A percentile compares a stretch with the other conserved stretches of the same genome.
These are phyloP conservation scores for Scaptomyza hsui DNA, from an alignment of 1,140 invertebrate genomes.

Conservation along the genomic window DNA sequence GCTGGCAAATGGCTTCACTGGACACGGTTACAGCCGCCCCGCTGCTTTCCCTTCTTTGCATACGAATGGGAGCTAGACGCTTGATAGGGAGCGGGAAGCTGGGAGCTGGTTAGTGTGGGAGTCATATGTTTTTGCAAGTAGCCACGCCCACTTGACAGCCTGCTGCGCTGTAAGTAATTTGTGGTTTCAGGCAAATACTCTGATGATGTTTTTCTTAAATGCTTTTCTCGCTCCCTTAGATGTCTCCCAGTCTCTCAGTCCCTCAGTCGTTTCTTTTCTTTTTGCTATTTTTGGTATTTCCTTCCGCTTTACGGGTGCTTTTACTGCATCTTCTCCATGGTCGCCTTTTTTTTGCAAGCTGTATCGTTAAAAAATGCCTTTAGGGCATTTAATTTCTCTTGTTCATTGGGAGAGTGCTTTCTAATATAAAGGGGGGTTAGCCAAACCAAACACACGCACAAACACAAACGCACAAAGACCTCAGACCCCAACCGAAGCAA, in stretches of 20 bases:
- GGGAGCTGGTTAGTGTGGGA: neutral
- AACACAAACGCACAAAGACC: conserved; percentile 2
- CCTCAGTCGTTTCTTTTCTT: neutral
- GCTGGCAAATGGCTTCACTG: conserved; percentile 46
- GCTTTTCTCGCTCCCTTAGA: conserved; percentile 62
- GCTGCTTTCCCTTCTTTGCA: conserved; percentile 61
- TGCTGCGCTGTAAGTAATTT: conserved; percentile 82
- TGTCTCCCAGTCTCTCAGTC: neutral
- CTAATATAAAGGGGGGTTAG: conserved; percentile 35
- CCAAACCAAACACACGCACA: conserved; percentile 28
- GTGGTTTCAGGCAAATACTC: conserved; percentile 81
- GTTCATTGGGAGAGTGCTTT: conserved; percentile 64
- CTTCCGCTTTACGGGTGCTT: conserved; percentile 34
- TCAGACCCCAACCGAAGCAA: conserved; percentile 42
- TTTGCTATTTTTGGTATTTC: conserved; percentile 14
- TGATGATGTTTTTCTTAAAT: conserved; percentile 83
- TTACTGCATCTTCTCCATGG: conserved; percentile 40
- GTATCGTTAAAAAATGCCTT: conserved; percentile 83
- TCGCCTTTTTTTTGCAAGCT: conserved; percentile 38
- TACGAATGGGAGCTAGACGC: conserved; percentile 38
- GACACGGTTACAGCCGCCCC: conserved; percentile 45
- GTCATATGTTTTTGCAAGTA: conserved; percentile 45
- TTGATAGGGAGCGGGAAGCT: neutral
- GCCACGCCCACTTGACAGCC: conserved; percentile 51
- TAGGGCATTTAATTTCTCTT: conserved; percentile 82